Base-by-base conservation (phyloP, 1,140 invertebrate species). In the Drosophila asahinai region DNA sequence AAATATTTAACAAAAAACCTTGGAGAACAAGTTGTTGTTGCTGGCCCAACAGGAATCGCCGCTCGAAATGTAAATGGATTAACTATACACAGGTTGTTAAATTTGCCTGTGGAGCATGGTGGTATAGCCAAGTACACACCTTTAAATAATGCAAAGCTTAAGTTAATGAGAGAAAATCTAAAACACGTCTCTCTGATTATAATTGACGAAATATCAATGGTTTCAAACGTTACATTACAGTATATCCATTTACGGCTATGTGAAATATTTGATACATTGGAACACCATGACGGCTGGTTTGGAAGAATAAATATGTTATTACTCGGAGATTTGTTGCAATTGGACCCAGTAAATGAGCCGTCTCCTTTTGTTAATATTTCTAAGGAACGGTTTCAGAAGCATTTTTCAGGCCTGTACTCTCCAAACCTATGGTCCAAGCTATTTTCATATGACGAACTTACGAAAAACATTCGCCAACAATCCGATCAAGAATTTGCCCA, bases 121-220 rank as follows among this genome's bases (percentile, higher is more conserved):
- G 36, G 36, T 12, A 36, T 36, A 12, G 36, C 36, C 36, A 36
- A 36, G 8, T 36, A 36, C 11, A 36, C 36, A 36, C 36, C 9
- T 12, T 36, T 36, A 12, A 36, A 36, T 12, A 36, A 36, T 36
- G 3, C 36, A 22, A 48, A 47, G 9, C 7, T 47, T 17, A 48
- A 48, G 19, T 22, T 48, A 48, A 12, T 48, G 19, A 9, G 9
- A 5, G 17, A 22, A 17, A 48, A 48, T 3, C 45, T 47, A 22
- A 19, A 47, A 47, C n/a, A 47, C n/a, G 17, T 47, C 3, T 47
- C 5, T 15, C 43, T 19, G 1, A 47, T 47, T 47, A 47, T 47
- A 47, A 47, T 22, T 47, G 45, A 47, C 8, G 43, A 47, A 47
- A 19, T 47, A 19, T 47, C 43, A 11, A 47, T 47, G 43, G n/a